A percentile compares a stretch with the other conserved stretches of the same genome.
These are phyloP conservation scores for Saturnia japonica DNA, from an alignment of 2,888 invertebrate species.

Conservation along the genomic window DNA sequence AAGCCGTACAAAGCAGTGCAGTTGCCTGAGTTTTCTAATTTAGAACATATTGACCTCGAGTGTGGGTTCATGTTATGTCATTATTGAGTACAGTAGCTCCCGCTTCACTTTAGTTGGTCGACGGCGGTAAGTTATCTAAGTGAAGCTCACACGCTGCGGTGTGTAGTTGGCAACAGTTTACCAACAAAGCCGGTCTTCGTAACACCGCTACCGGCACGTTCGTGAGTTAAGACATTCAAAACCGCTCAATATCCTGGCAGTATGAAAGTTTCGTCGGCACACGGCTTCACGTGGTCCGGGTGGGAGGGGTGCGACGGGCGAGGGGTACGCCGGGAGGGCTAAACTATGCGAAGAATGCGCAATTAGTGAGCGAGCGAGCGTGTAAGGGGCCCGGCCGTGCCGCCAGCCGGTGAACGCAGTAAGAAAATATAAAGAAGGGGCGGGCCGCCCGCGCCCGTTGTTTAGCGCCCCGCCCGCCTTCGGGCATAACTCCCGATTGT, in stretches of 20 bases:
- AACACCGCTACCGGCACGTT: slow-evolving; percentile 66
- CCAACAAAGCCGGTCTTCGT: slow-evolving; percentile 65
- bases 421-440: slow-evolving; percentile 88
- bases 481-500: slow-evolving; percentile 82
- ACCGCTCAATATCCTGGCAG: slow-evolving; percentile 82
- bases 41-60: slow-evolving; percentile 24
- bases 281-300: slow-evolving; percentile 81
- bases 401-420: slow-evolving; percentile 82
- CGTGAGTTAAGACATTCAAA: slow-evolving; percentile 83
- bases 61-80: slow-evolving; percentile 24
- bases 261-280: slow-evolving; percentile 81
- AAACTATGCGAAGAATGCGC: slow-evolving; percentile 98
- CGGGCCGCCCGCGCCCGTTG: slow-evolving; percentile 80
- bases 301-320: slow-evolving; percentile 63
- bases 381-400: slow-evolving; percentile 84
- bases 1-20: neutral
- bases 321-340: slow-evolving; percentile 85
- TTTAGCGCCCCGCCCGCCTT: slow-evolving; percentile 82
- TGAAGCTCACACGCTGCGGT: slow-evolving; percentile 50
- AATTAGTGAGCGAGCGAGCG: slow-evolving; percentile 94
- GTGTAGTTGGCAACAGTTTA: slow-evolving; percentile 68
- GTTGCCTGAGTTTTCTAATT: slow-evolving; percentile 7
- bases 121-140: slow-evolving; percentile 44
- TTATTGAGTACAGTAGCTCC: slow-evolving; percentile 24
- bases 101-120: slow-evolving; percentile 29